Evolutionary conservation across 2,888 invertebrate species (phyloP).

Genomic region (Pocota personata): DNA sequence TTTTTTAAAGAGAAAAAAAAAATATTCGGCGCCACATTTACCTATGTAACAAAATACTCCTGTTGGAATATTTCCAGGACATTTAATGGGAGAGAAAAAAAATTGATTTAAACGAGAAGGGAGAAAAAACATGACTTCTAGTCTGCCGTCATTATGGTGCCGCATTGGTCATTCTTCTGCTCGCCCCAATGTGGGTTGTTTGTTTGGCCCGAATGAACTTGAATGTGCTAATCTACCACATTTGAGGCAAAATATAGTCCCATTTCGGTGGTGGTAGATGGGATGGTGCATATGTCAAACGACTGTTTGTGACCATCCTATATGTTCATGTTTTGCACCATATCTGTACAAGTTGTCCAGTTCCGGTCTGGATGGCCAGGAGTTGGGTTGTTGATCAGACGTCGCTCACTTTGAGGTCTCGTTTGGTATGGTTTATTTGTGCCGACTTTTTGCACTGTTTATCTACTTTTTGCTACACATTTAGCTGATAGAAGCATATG

Average conservation of each 20-base stretch:
- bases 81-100: slow-evolving; percentile 47
- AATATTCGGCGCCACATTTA: slow-evolving; percentile 66
- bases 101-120: slow-evolving; percentile 36
- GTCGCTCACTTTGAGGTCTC: slow-evolving; percentile 51
- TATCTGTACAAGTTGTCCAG: slow-evolving; percentile 11
- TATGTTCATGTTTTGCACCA: slow-evolving; percentile 18
- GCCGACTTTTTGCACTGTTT: neutral
- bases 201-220: slow-evolving; percentile 69
- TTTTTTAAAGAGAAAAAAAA: slow-evolving; percentile 2
- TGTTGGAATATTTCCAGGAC: slow-evolving; percentile 70
- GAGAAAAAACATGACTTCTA: slow-evolving; percentile 8
- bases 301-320: slow-evolving; percentile 34
- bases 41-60: slow-evolving; percentile 68
- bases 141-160: slow-evolving; percentile 56
- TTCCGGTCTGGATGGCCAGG: slow-evolving; percentile 28
- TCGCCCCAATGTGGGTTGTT: slow-evolving; percentile 6
- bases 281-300: slow-evolving; percentile 66
- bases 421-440: slow-evolving; percentile 6
- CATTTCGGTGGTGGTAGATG: neutral
- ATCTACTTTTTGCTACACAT: slow-evolving; percentile 2
- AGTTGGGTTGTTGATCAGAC: slow-evolving; percentile 30
- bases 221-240: slow-evolving; percentile 69
- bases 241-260: slow-evolving; percentile 42
- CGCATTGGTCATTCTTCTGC: slow-evolving; percentile 63
- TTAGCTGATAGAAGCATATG: neutral